Percentiles rank a stretch among this genome's conserved stretches.
Evolutionary conservation across 2,888 invertebrate species (phyloP).

Genomic region (Orthonevra nobilis): DNA sequence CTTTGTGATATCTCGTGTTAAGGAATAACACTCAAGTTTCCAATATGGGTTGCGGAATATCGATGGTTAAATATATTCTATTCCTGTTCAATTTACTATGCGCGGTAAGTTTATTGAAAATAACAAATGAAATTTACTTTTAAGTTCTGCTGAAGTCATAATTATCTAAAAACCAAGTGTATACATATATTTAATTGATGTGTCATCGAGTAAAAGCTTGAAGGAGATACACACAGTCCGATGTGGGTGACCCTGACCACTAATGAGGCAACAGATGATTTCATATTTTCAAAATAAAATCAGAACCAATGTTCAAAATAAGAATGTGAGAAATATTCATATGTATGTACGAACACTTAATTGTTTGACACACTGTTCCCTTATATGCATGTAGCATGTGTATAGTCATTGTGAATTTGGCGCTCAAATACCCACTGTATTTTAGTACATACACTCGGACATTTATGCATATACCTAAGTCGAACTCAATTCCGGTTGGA

Average conservation of each 20-base stretch:
- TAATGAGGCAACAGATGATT: conserved; percentile 26
- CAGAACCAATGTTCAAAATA: too few relatives aligned
- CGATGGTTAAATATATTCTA: conserved; percentile 90
- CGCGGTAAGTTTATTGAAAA: conserved; percentile 85
- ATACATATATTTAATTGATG: not conserved
- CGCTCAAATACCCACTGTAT: conserved; percentile 36
- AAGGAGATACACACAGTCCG: not conserved
- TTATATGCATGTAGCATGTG: too few relatives aligned
- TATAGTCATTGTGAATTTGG: too few relatives aligned
- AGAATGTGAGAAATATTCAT: too few relatives aligned
- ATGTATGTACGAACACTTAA: too few relatives aligned
- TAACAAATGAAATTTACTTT: not conserved
- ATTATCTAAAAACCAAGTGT: not conserved
- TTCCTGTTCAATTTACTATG: conserved; percentile 90
- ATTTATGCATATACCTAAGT: conserved; percentile 6
- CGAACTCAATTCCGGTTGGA: conserved; percentile 33
- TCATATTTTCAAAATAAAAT: conserved; percentile 49
- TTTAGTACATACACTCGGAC: not conserved
- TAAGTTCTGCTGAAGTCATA: conserved; percentile 3
- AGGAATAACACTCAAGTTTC: conserved; percentile 5
- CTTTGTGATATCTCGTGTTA: conserved; percentile 13
- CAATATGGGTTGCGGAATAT: conserved; percentile 87
- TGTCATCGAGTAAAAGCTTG: too few relatives aligned
- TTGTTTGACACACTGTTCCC: too few relatives aligned
- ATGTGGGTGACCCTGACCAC: conserved; percentile 26